Evolutionary conservation across 2,113 vertebrate species (phyloP), one percentile per base, ranked within the genome.

Genomic region (Campylorhamphus procurvoides): DNA sequence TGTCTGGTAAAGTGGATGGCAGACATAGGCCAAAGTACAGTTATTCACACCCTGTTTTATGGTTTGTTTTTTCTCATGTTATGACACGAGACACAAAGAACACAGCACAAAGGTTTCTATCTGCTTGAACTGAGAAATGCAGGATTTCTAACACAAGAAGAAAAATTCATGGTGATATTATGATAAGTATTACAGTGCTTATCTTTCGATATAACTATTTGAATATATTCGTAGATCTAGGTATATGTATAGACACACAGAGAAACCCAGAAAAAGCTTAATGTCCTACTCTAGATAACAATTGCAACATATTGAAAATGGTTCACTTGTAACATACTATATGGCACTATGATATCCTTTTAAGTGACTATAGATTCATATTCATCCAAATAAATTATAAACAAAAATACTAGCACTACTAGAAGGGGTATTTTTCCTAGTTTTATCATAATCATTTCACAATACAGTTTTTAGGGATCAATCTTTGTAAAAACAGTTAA

Each of bases 21-120:
- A 96, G 67, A 94, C 66, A 92, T 56, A 85, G 82, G 74, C 59
- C 80, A 76, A 89, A 94, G 84, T 83, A 92, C 71, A 83, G 59
- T 84, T 85, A 91, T 71, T 97, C 96, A 96, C 86, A 82, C 87
- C 68, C 92, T 88, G 56, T 80, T 96, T 96, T 95, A 96, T 58
- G 76, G 67, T 53, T 96, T 93, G 80, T 37, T 79, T 91, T 94
- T 84, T 82, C 78, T 94, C 89, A 35, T 88, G 92, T 94, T 94
- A 85, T 60, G 89, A 92, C 90, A 90, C 7, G 63, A 95, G 84
- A 60, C 53, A 73, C 8, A 62, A 78, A 72, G 50, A 96, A 60
- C 44, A 83, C 11, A 6, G 84, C 71, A 90, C 75, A 94, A 84
- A 91, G 73, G 40, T 47, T 92, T 82, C 62, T 64, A 35, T 52